Evolutionary conservation across 2,113 vertebrate genomes (phyloP).

Genomic region (Perca schrenkii): DNA sequence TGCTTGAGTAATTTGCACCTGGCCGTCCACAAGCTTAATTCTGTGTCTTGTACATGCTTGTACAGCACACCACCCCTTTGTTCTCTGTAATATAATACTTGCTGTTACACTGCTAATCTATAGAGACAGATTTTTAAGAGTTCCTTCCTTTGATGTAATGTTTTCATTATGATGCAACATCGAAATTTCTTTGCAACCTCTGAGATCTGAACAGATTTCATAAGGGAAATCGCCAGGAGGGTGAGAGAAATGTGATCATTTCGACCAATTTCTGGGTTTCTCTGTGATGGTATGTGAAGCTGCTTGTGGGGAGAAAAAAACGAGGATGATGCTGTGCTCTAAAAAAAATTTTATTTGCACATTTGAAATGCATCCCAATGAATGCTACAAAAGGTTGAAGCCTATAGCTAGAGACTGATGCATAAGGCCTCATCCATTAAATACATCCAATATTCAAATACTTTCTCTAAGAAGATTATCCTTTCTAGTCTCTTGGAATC

Average conservation of each 20-base stretch:
- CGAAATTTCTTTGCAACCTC: conserved; percentile 74
- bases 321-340: conserved; percentile 12
- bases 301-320: conserved; percentile 40
- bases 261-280: conserved; percentile 57
- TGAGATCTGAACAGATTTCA: conserved; percentile 72
- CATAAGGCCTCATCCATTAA: conserved; percentile 35
- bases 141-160: conserved; percentile 71
- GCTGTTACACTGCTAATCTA: conserved; percentile 55
- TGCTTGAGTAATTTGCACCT: conserved; percentile 11
- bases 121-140: conserved; percentile 56
- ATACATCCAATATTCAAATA: conserved; percentile 42
- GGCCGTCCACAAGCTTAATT: conserved; percentile 19
- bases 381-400: conserved; percentile 43
- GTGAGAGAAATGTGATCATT: conserved; percentile 67
- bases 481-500: conserved; percentile 36
- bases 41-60: conserved; percentile 23
- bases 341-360: conserved; percentile 37
- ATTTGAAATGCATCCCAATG: conserved; percentile 38
- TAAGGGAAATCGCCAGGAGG: conserved; percentile 46
- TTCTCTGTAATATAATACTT: conserved; percentile 62
- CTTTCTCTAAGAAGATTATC: conserved; percentile 45
- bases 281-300: conserved; percentile 38
- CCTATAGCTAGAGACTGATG: conserved; percentile 23
- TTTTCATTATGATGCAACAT: conserved; percentile 79
- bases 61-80: conserved; percentile 43